phyloP scores from a whole-genome alignment of 1,140 invertebrate species.

The Diploscapter pachys region DNA sequence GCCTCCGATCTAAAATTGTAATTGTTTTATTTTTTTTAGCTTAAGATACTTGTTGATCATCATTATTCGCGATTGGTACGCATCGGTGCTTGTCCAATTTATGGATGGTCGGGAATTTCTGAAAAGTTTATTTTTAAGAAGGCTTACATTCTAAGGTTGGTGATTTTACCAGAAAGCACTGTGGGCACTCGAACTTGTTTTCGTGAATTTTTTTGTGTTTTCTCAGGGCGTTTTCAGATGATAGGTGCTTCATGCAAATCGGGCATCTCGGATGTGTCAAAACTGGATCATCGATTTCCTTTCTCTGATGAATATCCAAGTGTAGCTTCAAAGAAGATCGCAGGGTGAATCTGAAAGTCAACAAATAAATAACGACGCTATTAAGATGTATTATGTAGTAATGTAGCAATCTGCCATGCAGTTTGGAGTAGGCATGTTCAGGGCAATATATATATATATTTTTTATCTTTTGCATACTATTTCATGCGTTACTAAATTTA shows the following conservation, averaged over 20 bases:
- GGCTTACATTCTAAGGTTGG: neutral
- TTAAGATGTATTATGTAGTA: no score
- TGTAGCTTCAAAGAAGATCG: slow-evolving; percentile 14
- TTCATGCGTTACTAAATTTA: no score
- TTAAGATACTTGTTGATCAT: no score
- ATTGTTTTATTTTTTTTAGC: no score
- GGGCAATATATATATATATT: no score
- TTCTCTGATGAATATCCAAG: slow-evolving; percentile 9
- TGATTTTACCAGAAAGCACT: slow-evolving; percentile 4
- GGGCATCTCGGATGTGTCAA: slow-evolving; percentile 12
- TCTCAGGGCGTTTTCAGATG: slow-evolving; percentile 15
- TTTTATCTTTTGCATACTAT: no score
- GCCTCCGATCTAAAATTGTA: no score
- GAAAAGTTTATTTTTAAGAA: neutral
- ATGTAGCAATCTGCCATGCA: no score
- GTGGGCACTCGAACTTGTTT: slow-evolving; percentile 8
- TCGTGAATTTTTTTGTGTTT: slow-evolving; percentile 4
- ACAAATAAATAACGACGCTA: neutral
- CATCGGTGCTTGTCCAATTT: slow-evolving; percentile 4
- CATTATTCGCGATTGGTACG: neutral
- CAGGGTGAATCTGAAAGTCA: slow-evolving; percentile 4
- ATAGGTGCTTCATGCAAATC: slow-evolving; percentile 15
- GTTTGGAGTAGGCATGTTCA: no score
- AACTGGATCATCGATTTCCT: slow-evolving; percentile 18
- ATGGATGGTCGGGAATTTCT: slow-evolving; percentile 14